Evolutionary conservation across 2,113 vertebrate genomes (phyloP), one percentile per base, ranked within the genome.

Genomic region (Hylia prasina): DNA sequence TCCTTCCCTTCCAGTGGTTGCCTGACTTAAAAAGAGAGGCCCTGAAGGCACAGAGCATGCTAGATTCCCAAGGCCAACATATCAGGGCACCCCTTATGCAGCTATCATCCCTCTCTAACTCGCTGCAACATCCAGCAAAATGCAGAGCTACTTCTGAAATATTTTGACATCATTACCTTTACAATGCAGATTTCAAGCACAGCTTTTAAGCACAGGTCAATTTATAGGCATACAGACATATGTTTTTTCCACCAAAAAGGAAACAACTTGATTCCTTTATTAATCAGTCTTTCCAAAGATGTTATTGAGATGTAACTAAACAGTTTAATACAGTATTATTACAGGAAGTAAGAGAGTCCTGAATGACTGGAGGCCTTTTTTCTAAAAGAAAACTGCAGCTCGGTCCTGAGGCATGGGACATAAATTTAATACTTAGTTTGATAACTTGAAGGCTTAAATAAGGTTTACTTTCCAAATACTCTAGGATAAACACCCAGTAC

Each of bases 1-100:
- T 83, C 81, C 45, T 81, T 92, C 63, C 91, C 91, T 91, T 84
- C 60, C 47, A 25, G 85, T 87, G 76, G 25, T 37, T 89, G 58
- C 73, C 65, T 65, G 44, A 73, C 73, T 94, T 84, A 69, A 93
- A 96, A 96, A 87, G 79, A 68, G 76, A 93, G 81, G 68, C 70
- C 68, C 66, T 80, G 77, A 89, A 75, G 69, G 68, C 80, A 86
- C n/a, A 80, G 77, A 89, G 66, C 17, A 31, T 31, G 30, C 48
- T 53, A 45, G 64, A 85, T 93, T 97, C 68, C 90, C 68, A 78
- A 79, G 48, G 30, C 21, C 30, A 20, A 30, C 6, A 2, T n/a
- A 45, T n/a, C 45, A 90, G 47, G 28, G 25, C 42, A 40, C 53
- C 33, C 19, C 18, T 69, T 51, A 77, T 11, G 31, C 47, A 89